A percentile compares a stretch with the other conserved stretches of the same genome.
These are phyloP conservation scores for Oriolus oriolus DNA, from an alignment of 2,113 vertebrate genomes.

Conservation along the genomic window DNA sequence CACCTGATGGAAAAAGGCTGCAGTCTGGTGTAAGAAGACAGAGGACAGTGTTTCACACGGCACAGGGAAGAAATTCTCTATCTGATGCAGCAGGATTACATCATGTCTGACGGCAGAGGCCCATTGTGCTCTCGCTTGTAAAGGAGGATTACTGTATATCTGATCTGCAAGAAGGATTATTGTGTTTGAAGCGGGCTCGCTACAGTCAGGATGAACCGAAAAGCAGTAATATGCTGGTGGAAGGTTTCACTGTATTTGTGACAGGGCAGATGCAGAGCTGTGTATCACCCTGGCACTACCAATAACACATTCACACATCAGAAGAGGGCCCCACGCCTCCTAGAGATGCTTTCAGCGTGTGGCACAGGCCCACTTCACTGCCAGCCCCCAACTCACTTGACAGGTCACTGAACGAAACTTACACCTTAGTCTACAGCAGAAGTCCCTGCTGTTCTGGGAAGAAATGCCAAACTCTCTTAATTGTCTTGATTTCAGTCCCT, in stretches of 20 bases:
- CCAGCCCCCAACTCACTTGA: not conserved
- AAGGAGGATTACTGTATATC: conserved; percentile 58
- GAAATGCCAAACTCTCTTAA: not conserved
- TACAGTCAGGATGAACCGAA: not conserved
- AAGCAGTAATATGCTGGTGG: not conserved
- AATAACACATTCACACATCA: fast-evolving
- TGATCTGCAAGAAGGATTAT: conserved; percentile 59
- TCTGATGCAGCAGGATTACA: conserved; percentile 48
- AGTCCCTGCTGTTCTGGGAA: not conserved
- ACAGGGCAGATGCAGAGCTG: not conserved
- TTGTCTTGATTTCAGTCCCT: not conserved
- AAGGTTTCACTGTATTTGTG: not conserved
- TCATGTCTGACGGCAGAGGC: conserved; percentile 40
- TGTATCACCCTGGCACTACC: not conserved
- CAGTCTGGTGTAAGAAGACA: not conserved
- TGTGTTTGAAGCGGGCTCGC: not conserved
- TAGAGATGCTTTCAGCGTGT: fast-evolving
- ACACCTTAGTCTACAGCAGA: fast-evolving
- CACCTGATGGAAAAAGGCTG: not conserved
- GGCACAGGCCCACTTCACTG: not conserved
- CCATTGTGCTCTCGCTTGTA: conserved; percentile 40
- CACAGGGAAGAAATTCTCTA: not conserved
- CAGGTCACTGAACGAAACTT: not conserved
- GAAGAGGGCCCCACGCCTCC: not conserved
- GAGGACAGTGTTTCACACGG: not conserved